Evolutionary conservation across 2,888 invertebrate species (phyloP), one percentile per base, ranked within the genome.

Genomic region (Acrocyrtus sp.): DNA sequence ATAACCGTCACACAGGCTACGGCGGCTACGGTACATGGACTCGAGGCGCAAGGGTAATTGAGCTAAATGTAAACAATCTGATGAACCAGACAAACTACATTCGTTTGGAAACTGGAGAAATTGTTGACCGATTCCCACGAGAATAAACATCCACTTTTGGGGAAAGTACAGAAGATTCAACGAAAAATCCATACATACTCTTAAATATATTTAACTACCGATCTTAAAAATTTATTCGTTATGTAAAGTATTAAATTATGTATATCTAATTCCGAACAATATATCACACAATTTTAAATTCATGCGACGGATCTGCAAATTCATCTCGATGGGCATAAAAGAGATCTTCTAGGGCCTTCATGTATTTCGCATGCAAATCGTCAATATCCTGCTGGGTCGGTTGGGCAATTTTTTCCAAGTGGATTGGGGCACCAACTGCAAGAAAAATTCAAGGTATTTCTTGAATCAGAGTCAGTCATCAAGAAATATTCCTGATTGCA

Each of bases 381-480:
- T 94, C 88, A 51, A 75, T 65, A 8, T 75, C 60, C 24, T 58
- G 92, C 3, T 86, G 83, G 0, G 90, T 90, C 0, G 97, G 96
- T 29, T 91, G 87, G 12, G 86, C 84, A 78, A 89, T 89, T 84
- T 88, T 90, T 53, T 88, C 86, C 0, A 97, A 88, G 61, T 91
- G 89, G 82, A 98, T 89, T 2, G 98, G 96, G 17, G 87, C 86
- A 3, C 98, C 98, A 83, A 98, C 95, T 67, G 34, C n/a, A n/a
- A n/a, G n/a, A n/a, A n/a, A n/a, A n/a, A n/a, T n/a, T n/a, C n/a
- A n/a, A n/a, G n/a, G n/a, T n/a, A n/a, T n/a, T n/a, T n/a, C n/a
- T n/a, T n/a, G n/a, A n/a, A n/a, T n/a, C n/a, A n/a, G n/a, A n/a
- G n/a, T n/a, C n/a, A n/a, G n/a, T n/a, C n/a, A n/a, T n/a, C n/a